Evolutionary conservation across 1,140 invertebrate species (phyloP).

Genomic region (Zelostemma sp.): DNA sequence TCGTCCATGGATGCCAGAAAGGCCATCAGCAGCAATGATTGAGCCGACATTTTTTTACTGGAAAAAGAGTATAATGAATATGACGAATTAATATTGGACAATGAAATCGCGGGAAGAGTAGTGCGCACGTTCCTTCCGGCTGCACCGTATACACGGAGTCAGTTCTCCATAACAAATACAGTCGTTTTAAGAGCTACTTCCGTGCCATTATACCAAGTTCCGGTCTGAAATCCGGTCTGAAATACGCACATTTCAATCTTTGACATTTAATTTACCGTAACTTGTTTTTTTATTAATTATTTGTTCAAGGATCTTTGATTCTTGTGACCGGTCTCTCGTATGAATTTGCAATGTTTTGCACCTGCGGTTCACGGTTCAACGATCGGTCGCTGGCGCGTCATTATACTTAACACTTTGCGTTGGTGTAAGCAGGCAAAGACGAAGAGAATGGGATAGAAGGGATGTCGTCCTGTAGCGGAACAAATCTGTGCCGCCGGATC

Average conservation of each 20-base stretch:
- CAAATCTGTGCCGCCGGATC: constrained; percentile 56
- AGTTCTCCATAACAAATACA: constrained; percentile 62
- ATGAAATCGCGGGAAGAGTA: constrained; percentile 25
- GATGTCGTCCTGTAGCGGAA: constrained; percentile 54
- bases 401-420: constrained; percentile 31
- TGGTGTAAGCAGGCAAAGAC: constrained; percentile 29
- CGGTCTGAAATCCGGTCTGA: constrained; percentile 51
- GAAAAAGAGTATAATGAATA: too few species aligned
- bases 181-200: constrained; percentile 59
- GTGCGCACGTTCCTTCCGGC: constrained; percentile 54
- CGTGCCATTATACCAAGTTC: constrained; percentile 63
- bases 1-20: constrained; percentile 18
- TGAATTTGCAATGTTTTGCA: constrained; percentile 12
- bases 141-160: constrained; percentile 27
- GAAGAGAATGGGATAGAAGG: constrained; percentile 19
- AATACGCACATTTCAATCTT: too few species aligned
- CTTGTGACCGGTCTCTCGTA: too few species aligned
- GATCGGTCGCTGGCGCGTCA: constrained; percentile 22
- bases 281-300: constrained; percentile 5
- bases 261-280: too few species aligned
- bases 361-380: constrained; percentile 32
- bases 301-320: constrained; percentile 3
- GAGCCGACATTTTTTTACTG: constrained; percentile 17
- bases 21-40: constrained; percentile 17
- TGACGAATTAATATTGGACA: too few species aligned